These are phyloP conservation scores for Eufriesea mexicana DNA, from an alignment of 1,140 invertebrate genomes.

Conservation along the genomic window DNA sequence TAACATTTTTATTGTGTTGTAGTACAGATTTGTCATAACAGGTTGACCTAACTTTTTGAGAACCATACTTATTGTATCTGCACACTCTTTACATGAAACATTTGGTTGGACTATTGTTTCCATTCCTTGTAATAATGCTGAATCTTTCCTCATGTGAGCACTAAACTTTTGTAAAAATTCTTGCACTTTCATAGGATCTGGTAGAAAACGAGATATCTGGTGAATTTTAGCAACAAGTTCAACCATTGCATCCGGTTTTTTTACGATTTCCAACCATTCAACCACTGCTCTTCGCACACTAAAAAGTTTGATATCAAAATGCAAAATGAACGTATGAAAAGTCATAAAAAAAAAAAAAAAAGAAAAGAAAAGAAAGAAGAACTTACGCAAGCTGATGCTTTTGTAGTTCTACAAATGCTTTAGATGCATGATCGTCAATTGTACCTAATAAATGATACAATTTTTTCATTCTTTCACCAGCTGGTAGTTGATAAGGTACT, in stretches of 20 bases:
- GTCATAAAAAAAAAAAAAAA: background rate
- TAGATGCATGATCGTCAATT: slow-evolving; percentile 96
- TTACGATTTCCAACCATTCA: slow-evolving; percentile 92
- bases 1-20: slow-evolving; percentile 97
- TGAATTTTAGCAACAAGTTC: slow-evolving; percentile 86
- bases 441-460: slow-evolving; percentile 95
- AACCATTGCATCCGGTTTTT: slow-evolving; percentile 86
- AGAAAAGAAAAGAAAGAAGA: slow-evolving; percentile 4
- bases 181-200: slow-evolving; percentile 95
- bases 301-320: slow-evolving; percentile 35
- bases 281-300: slow-evolving; percentile 91
- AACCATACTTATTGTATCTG: slow-evolving; percentile 89
- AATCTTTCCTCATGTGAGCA: slow-evolving; percentile 90
- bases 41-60: slow-evolving; percentile 96
- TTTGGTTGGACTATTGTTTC: slow-evolving; percentile 93
- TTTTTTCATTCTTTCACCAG: slow-evolving; percentile 96
- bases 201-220: slow-evolving; percentile 89
- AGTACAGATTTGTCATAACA: slow-evolving; percentile 96
- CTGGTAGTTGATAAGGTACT: slow-evolving; percentile 94
- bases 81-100: slow-evolving; percentile 95
- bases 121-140: slow-evolving; percentile 90
- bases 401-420: slow-evolving; percentile 97
- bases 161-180: slow-evolving; percentile 96
- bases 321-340: background rate
- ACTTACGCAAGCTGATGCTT: slow-evolving; percentile 92